Evolutionary conservation across 2,113 vertebrate genomes (phyloP).

Genomic region (Callocephalon fimbriatum): DNA sequence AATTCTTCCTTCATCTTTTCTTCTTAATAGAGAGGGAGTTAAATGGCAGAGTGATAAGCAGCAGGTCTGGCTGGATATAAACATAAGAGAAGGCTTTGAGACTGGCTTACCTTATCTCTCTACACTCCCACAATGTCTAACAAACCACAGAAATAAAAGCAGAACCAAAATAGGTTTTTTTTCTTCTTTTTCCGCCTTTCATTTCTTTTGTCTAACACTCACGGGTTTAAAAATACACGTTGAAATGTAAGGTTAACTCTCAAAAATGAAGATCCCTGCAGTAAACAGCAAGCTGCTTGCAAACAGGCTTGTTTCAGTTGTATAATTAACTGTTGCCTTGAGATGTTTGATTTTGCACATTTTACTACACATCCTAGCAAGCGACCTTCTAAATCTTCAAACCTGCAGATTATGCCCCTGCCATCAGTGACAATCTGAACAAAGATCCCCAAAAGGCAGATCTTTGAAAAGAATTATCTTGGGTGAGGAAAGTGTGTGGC

Average conservation of each 20-base stretch:
- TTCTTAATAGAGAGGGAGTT: background rate
- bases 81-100: background rate
- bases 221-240: background rate
- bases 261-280: background rate
- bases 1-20: background rate
- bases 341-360: background rate
- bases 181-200: background rate
- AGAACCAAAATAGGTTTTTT: background rate
- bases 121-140: background rate
- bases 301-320: background rate
- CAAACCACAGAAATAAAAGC: slow-evolving; percentile 25
- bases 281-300: background rate
- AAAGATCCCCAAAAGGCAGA: background rate
- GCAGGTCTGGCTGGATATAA: slow-evolving; percentile 10
- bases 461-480: background rate
- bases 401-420: background rate
- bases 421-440: background rate
- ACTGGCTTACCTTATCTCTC: background rate
- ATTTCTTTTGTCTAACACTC: background rate
- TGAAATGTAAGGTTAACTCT: slow-evolving; percentile 16
- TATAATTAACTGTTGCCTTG: background rate
- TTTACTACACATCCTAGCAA: background rate
- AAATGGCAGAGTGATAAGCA: slow-evolving; percentile 18
- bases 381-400: background rate
- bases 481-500: background rate